Conservation (phyloP, 1,140 invertebrate genomes). For the Camponotus pennsylvanicus region DNA sequence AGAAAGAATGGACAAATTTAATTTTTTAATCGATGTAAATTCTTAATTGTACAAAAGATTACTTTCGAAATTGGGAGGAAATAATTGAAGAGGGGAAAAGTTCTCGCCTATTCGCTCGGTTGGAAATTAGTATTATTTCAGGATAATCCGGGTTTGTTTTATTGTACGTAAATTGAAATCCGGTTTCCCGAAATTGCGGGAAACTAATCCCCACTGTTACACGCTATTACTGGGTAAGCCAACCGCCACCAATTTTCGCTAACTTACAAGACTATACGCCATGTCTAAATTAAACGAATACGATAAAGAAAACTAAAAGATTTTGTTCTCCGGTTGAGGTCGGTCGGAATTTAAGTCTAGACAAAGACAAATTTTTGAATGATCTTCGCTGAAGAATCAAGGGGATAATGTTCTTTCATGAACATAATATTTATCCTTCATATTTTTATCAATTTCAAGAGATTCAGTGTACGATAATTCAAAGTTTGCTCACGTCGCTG, state of each 20-base stretch:
- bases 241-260: conserved; percentile 63
- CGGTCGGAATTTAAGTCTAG: background rate
- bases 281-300: conserved; percentile 16
- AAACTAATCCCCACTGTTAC: conserved; percentile 70
- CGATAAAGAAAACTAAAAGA: conserved; percentile 16
- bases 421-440: conserved; percentile 38
- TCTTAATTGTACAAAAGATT: background rate
- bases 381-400: background rate
- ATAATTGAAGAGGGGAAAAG: background rate
- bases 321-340: background rate
- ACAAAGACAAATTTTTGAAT: conserved; percentile 42
- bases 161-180: conserved; percentile 64
- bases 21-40: background rate
- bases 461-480: background rate
- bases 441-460: conserved; percentile 28
- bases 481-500: conserved; percentile 34
- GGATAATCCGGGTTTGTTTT: conserved; percentile 55
- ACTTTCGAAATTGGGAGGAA: background rate
- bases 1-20: background rate
- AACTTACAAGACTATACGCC: conserved; percentile 36
- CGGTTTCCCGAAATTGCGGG: conserved; percentile 44
- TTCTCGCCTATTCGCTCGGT: background rate
- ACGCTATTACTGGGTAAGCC: conserved; percentile 71
- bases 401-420: background rate
- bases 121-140: conserved; percentile 56